Evolutionary conservation across 2,797 vertebrate genomes (phyloP).

Genomic region (Alectoris magna): DNA sequence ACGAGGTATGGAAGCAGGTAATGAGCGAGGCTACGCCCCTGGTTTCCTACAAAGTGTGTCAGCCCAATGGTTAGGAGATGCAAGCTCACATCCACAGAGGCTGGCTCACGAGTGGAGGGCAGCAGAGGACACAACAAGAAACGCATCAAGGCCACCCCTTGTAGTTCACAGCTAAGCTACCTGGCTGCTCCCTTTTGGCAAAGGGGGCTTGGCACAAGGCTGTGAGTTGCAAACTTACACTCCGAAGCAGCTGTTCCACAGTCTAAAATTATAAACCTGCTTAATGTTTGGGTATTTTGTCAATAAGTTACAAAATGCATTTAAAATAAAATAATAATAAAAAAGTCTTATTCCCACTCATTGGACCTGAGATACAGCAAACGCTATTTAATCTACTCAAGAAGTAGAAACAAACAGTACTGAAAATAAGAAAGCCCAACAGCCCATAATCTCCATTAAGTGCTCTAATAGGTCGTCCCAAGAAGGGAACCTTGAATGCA

Average conservation of each 20-base stretch:
- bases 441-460: constrained; percentile 17
- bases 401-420: neutral
- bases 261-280: neutral
- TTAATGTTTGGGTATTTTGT: neutral
- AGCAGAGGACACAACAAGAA: neutral
- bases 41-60: neutral
- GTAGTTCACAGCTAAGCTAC: neutral
- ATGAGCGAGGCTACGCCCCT: neutral
- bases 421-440: constrained; percentile 1
- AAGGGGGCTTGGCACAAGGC: neutral
- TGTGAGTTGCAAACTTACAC: neutral
- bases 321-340: neutral
- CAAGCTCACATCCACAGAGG: rapidly evolving
- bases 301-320: neutral
- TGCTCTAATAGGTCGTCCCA: neutral
- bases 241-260: neutral
- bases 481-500: constrained; percentile 37
- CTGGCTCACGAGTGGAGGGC: neutral
- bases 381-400: neutral
- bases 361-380: neutral
- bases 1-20: neutral
- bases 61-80: neutral
- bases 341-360: neutral
- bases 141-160: neutral
- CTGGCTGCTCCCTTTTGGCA: neutral